Conservation (phyloP, 2,888 invertebrate genomes). For the Acholoe squamosa region DNA sequence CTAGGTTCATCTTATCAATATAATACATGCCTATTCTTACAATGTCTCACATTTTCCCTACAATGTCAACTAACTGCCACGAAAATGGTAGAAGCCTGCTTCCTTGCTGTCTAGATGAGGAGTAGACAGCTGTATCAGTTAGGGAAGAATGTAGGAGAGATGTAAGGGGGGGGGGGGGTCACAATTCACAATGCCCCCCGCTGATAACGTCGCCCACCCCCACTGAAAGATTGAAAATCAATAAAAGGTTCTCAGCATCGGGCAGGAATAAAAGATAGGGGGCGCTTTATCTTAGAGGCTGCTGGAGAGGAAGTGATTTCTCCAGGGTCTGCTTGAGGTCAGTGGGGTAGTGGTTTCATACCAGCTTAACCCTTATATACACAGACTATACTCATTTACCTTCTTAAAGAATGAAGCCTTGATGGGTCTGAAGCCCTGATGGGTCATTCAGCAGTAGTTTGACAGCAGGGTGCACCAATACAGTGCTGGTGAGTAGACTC, state of each 20-base stretch:
- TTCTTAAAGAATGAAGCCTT: too few species aligned
- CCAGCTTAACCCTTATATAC: too few species aligned
- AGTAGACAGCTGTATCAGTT: neutral
- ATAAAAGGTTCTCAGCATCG: neutral
- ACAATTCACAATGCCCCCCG: constrained; percentile 12
- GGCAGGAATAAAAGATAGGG: neutral
- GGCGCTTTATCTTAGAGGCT: neutral
- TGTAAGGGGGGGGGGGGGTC: neutral
- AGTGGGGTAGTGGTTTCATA: neutral
- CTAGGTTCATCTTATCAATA: too few species aligned
- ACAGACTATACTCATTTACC: too few species aligned
- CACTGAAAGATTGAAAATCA: constrained; percentile 30
- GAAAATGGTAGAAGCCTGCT: neutral
- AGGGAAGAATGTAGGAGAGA: neutral
- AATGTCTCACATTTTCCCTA: neutral
- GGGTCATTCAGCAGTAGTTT: too few species aligned
- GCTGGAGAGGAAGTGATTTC: constrained; percentile 14
- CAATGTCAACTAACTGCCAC: neutral
- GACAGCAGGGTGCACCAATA: too few species aligned
- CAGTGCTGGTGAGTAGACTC: too few species aligned
- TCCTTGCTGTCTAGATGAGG: neutral
- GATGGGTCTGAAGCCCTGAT: too few species aligned
- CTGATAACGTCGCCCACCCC: neutral
- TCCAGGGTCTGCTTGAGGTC: neutral
- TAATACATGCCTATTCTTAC: too few species aligned